Evolutionary conservation across 2,888 invertebrate species (phyloP), one percentile per base, ranked within the genome.

Genomic region (Sarcophaga subvicina): DNA sequence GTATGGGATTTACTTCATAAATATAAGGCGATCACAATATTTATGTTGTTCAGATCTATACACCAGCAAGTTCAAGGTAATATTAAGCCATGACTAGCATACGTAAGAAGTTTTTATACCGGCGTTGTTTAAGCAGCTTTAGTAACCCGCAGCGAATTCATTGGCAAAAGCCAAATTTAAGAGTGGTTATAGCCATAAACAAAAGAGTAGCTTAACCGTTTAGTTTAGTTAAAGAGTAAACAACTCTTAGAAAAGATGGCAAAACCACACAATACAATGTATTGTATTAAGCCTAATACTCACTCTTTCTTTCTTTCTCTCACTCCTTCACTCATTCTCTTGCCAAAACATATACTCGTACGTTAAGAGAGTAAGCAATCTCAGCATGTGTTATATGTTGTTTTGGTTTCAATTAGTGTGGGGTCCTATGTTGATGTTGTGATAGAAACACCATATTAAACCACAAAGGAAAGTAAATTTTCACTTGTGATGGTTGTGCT

Each of bases 51-150:
- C 37, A 70, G 81, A 90, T 91, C 90, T 89, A 88, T 84, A 87
- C 91, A 89, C 91, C 90, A 91, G 90, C 93, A 93, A 93, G 93
- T 93, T 93, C 93, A 93, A 93, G 93, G 93, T 93, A 93, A 92
- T 91, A 91, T 93, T 93, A 90, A 93, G 90, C 92, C 92, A 91
- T 92, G 92, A 91, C 92, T 91, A 89, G 92, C 92, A 92, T 92
- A 92, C 91, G 90, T 91, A 93, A 93, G 92, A 93, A 92, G 92
- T 92, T 93, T 37, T 91, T 93, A 93, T 93, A 93, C 92, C 85
- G 83, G 80, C 85, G 14, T 54, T 49, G 62, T 78, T 69, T 76
- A 79, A 73, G 45, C 78, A 59, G 62, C 75, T 69, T 79, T 75
- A 73, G 25, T 73, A 59, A 27, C 4, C 72, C 69, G n/a, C 73